These are phyloP conservation scores for Laothoe populi DNA, from an alignment of 2,888 invertebrate genomes.

Conservation along the genomic window DNA sequence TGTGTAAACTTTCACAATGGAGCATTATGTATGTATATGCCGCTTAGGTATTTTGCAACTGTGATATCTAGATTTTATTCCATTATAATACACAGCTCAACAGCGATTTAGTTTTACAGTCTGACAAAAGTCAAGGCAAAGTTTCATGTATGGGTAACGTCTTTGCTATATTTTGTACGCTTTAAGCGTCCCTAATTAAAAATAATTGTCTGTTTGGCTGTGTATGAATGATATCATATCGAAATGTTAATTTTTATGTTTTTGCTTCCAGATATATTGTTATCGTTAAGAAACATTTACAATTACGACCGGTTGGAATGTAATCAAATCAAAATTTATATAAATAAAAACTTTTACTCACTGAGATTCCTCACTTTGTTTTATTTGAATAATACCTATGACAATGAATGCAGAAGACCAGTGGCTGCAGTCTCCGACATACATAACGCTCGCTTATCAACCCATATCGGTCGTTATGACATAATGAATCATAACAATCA, in stretches of 20 bases:
- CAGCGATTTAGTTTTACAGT: background rate
- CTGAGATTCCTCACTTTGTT: background rate
- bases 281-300: slow-evolving; percentile 10
- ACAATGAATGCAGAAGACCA: too few relatives aligned
- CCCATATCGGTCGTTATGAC: too few relatives aligned
- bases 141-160: background rate
- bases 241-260: slow-evolving; percentile 12
- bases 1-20: background rate
- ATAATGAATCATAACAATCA: too few relatives aligned
- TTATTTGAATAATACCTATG: background rate
- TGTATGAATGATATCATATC: background rate
- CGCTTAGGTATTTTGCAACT: slow-evolving; percentile 7
- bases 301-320: slow-evolving; percentile 8
- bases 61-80: background rate
- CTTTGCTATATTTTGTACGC: background rate
- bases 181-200: background rate
- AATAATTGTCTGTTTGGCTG: slow-evolving; percentile 9
- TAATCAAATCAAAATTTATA: slow-evolving; percentile 12
- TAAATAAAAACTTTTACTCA: background rate
- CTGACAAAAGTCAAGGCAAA: too few relatives aligned
- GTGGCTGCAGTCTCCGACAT: too few relatives aligned
- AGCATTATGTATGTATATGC: background rate
- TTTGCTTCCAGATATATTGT: slow-evolving; percentile 16
- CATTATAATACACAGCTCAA: slow-evolving; percentile 6
- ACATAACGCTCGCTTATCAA: too few relatives aligned